Evolutionary conservation across 1,140 invertebrate species (phyloP).

Genomic region (Drosophila sechellia): DNA sequence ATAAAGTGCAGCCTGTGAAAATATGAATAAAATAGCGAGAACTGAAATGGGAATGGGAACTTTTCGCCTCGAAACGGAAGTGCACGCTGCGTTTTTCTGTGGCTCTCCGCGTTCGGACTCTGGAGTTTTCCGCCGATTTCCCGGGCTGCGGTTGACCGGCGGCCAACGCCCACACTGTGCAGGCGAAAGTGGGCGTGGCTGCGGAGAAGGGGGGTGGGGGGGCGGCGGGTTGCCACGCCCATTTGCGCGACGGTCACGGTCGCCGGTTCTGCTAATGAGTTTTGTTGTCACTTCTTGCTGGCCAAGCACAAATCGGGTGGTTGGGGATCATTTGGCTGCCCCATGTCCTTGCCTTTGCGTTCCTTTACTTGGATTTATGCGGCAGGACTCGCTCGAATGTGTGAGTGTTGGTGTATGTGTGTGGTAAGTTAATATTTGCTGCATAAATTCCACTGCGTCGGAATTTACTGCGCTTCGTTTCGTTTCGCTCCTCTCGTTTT

Average conservation of each 20-base stretch:
- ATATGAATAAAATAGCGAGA: constrained; percentile 79
- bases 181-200: neutral
- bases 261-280: constrained; percentile 79
- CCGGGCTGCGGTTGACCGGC: constrained; percentile 45
- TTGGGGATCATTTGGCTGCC: constrained; percentile 37
- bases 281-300: constrained; percentile 79
- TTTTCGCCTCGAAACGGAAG: constrained; percentile 59
- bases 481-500: constrained; percentile 44
- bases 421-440: constrained; percentile 81
- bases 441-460: constrained; percentile 79
- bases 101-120: constrained; percentile 2
- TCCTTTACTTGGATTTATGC: constrained; percentile 52
- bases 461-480: constrained; percentile 73
- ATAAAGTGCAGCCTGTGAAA: constrained; percentile 77
- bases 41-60: constrained; percentile 1
- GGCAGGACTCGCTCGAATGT: constrained; percentile 21
- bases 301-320: constrained; percentile 69
- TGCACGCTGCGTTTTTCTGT: constrained; percentile 66
- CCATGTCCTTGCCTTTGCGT: constrained; percentile 5
- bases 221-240: constrained; percentile 32
- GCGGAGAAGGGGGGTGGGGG: neutral
- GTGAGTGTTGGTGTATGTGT: constrained; percentile 40
- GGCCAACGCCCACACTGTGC: constrained; percentile 15
- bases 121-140: constrained; percentile 16
- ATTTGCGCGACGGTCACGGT: constrained; percentile 72